Evolutionary conservation across 92 coral and sea anemone genomes (phyloP), one percentile per base, ranked within the genome.

Genomic region (Palythoa caribaeorum): DNA sequence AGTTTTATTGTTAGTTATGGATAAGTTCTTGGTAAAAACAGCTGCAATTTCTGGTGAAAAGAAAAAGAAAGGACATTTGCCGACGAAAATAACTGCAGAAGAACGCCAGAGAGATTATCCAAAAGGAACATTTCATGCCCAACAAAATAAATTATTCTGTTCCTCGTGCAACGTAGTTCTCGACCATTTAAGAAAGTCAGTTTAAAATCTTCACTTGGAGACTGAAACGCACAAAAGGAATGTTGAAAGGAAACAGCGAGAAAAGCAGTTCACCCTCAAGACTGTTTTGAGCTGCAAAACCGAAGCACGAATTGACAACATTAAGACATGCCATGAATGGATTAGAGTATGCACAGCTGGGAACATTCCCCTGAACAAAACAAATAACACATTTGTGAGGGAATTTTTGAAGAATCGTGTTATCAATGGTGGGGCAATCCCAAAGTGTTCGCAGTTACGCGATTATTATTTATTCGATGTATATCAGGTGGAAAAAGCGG

Each of bases 371-470:
- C 81, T 40, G 60, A 16, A 77, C 81, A 77, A 40, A 35, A 77
- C 68, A 6, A 60, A 60, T 19, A 77, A 40, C 60, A 16, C 60
- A 16, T 77, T 9, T 77, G 60, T 40, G 60, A 77, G 63, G 37
- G 81, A 50, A 19, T 77, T 77, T 47, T 62, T 62, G 65, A 47
- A 71, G 16, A 9, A 89, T 2, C 54, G 84, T 38, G 96, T 92
- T 50, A 10, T 71, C 17, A 94, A 94, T 87, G 92, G 96, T 36
- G 93, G 96, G 2, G 93, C 92, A 1, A 89, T 91, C 3, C 91
- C 94, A 0, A 89, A 87, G 51, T 74, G 65, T 38, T 88, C 94
- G 48, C 92, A 91, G 40, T 86, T 93, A 5, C 92, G 91, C n/a
- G 94, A 91, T 66, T 81, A 86, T n/a, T 91, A 93, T 59, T 75